These are phyloP conservation scores for Ceyx melanurus DNA, from an alignment of 2,113 vertebrate genomes.

Conservation along the genomic window DNA sequence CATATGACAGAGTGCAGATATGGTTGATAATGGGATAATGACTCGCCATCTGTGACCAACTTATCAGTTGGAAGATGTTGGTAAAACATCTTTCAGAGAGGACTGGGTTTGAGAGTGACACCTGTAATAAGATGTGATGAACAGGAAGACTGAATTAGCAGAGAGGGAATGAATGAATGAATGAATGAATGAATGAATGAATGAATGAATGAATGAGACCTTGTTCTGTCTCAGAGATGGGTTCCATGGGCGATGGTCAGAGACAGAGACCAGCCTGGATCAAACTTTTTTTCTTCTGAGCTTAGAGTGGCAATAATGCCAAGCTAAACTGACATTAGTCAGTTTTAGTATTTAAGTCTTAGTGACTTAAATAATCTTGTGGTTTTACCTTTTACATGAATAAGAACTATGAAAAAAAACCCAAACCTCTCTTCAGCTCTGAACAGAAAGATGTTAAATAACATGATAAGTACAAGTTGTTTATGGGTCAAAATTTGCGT, in stretches of 20 bases:
- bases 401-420: neutral
- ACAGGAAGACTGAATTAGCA: neutral
- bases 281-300: neutral
- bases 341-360: neutral
- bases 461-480: neutral
- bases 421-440: neutral
- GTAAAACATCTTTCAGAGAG: neutral
- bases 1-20: neutral
- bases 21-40: neutral
- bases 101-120: neutral
- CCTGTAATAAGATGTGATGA: neutral
- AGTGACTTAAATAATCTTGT: neutral
- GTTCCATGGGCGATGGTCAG: neutral
- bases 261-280: neutral
- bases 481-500: neutral
- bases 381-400: neutral
- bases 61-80: neutral
- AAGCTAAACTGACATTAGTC: neutral
- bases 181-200: neutral
- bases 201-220: neutral
- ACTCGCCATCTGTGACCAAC: neutral
- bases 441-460: neutral
- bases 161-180: neutral
- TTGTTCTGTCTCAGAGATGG: neutral
- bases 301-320: neutral